These are phyloP conservation scores for Notiomystis cincta DNA, from an alignment of 2,113 vertebrate genomes.

Conservation along the genomic window DNA sequence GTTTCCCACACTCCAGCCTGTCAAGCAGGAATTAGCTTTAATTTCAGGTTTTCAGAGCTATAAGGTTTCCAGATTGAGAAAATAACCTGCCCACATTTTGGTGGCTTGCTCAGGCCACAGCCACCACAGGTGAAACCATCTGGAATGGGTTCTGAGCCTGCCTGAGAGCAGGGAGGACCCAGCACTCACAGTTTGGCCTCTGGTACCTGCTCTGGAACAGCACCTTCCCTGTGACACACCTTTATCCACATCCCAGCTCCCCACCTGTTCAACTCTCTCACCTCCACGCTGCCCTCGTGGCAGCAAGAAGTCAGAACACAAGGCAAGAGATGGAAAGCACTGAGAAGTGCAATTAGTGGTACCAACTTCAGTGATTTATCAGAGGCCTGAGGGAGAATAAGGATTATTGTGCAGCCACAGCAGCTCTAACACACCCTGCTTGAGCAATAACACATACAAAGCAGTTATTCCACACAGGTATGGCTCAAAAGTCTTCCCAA, in stretches of 20 bases:
- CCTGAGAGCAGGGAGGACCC: not conserved
- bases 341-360: not conserved
- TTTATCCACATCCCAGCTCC: not conserved
- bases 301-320: not conserved
- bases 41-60: not conserved
- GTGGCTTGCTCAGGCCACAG: not conserved
- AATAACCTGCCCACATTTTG: not conserved
- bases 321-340: not conserved
- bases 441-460: not conserved
- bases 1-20: not conserved
- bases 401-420: not conserved
- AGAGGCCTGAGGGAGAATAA: not conserved
- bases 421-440: not conserved
- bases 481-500: not conserved
- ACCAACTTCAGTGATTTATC: not conserved
- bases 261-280: not conserved
- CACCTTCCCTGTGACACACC: not conserved
- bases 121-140: not conserved
- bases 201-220: not conserved
- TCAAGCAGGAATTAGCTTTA: not conserved
- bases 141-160: not conserved
- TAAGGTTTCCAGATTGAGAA: not conserved
- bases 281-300: accelerated
- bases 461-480: not conserved
- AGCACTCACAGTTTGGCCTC: too few species aligned